Conservation (phyloP, 2,797 vertebrate genomes). For the Macroramphosus scolopax region DNA sequence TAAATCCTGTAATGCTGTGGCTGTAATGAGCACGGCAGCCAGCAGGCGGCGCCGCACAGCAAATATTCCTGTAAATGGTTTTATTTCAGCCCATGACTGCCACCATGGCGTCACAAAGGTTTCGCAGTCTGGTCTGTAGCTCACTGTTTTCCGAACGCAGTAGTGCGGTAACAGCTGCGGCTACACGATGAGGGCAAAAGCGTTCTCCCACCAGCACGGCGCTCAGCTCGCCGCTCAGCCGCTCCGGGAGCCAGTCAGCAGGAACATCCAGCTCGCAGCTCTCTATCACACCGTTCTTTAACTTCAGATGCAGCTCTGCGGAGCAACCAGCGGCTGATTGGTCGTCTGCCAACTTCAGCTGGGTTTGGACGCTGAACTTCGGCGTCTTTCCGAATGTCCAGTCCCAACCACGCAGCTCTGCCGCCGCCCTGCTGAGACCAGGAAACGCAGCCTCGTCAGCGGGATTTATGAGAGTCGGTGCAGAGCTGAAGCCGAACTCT, state of each 20-base stretch:
- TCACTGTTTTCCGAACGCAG: conserved; percentile 63
- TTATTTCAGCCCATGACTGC: conserved; percentile 77
- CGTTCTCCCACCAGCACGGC: conserved; percentile 75
- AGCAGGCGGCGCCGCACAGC: background rate
- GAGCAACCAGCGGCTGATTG: conserved; percentile 15
- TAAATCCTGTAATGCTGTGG: too few relatives aligned
- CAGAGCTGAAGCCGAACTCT: conserved; percentile 69
- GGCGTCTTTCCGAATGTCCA: conserved; percentile 96
- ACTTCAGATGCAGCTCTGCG: conserved; percentile 70
- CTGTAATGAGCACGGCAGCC: too few relatives aligned
- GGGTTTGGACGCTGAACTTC: conserved; percentile 81
- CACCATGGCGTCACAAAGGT: conserved; percentile 81
- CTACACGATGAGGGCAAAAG: conserved; percentile 80
- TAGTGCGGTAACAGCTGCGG: conserved; percentile 49
- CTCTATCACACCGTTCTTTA: conserved; percentile 85
- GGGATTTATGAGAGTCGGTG: conserved; percentile 78
- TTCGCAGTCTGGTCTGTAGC: conserved; percentile 68
- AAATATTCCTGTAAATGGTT: too few relatives aligned
- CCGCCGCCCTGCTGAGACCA: conserved; percentile 74
- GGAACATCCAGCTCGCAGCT: conserved; percentile 76
- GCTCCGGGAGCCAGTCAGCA: conserved; percentile 77
- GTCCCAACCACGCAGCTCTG: conserved; percentile 85
- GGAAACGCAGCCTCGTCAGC: conserved; percentile 79
- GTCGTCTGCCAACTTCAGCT: conserved; percentile 66
- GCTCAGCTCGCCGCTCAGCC: conserved; percentile 63